Base-by-base conservation (phyloP, 1,140 invertebrate species). In the Lethrus apterus region DNA sequence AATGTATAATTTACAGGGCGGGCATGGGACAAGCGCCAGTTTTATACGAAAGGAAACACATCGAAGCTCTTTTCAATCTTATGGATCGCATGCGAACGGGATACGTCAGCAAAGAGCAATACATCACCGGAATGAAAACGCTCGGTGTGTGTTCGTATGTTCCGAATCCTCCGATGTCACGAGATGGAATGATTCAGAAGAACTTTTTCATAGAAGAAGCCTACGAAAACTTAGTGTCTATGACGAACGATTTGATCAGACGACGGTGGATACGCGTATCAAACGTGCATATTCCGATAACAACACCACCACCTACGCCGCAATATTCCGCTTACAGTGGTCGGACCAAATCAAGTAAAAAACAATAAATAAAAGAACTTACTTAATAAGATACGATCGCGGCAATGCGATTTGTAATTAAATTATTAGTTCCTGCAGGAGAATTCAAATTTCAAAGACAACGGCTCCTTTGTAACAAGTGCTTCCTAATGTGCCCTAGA, bases 1-100 rank as follows among this genome's bases (percentile, higher is more conserved):
- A 68, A 40, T 73, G 70, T 35, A 50, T 71, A 11, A 54, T 72
- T 4, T 76, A 70, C 52, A 66, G 68, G 46, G 53, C 63, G 0
- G 70, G 70, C 2, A 50, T 69, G 3, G 58, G 62, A 17, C 52
- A 67, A 3, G 64, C 72, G 5, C 72, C 70, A 4, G 41, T 74
- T 11, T 58, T 75, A 13, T 75, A 54, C 36, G 43, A 59, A 0
- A 51, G 43, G 11, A 50, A 51, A 21, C 58, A 59, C 35, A 58
- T 62, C 55, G 50, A 45, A 20, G 51, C 54, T 38, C 44, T 65
- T 11, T 63, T 65, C 41, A 42, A 58, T 44, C 42, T 63, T 32
- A 65, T 63, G 61, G 61, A 65, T 34, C 42, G 51, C 29, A 55
- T 65, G 52, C 44, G 49, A 19, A 50, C 51, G 14, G 59, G 55